Evolutionary conservation across 2,888 invertebrate species (phyloP), one percentile per base, ranked within the genome.

Genomic region (Schizotus pectinicornis): DNA sequence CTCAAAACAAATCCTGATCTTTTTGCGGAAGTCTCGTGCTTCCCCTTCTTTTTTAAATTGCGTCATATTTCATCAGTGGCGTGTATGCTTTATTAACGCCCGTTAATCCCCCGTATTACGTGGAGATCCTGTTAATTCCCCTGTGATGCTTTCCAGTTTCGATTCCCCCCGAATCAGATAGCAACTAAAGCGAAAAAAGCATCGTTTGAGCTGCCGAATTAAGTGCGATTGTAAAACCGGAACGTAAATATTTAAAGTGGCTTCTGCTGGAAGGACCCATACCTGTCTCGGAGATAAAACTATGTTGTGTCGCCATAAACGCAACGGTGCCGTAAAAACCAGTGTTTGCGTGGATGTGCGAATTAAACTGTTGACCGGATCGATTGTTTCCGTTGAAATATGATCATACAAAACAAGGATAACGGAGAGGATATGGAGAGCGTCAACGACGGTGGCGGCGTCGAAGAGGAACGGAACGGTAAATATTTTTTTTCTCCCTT

Each of bases 341-440:
- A 22, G 22, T 22, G 22, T 22, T 22, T 22, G 22, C 22, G 22
- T 22, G 3, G 3, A 22, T 22, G 22, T 22, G 22, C 22, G 22
- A 50, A 51, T 42, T 7, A 42, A 34, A 36, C 46, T 58, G 53
- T 43, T 59, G 47, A 12, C 53, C 14, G 36, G 37, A 36, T 50
- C 7, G 13, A 34, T 6, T 9, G 12, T 46, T 35, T 14, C 22
- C 41, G 33, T 46, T 45, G 53, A 64, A 65, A 59, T 47, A 67
- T 66, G 67, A 64, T 69, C 33, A 64, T 65, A 50, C 65, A 65
- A 61, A 60, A 32, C 49, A 65, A 56, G 47, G 35, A 41, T 49
- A 39, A 50, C 54, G 14, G 48, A 13, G 68, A 65, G 45, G 59
- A 63, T 48, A 67, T 69, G 69, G 69, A 69, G 36, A 55, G 57